A percentile compares a stretch with the other conserved stretches of the same genome.
Evolutionary conservation across 2,797 vertebrate species (phyloP).

Genomic region (Eurystomus glaucurus): DNA sequence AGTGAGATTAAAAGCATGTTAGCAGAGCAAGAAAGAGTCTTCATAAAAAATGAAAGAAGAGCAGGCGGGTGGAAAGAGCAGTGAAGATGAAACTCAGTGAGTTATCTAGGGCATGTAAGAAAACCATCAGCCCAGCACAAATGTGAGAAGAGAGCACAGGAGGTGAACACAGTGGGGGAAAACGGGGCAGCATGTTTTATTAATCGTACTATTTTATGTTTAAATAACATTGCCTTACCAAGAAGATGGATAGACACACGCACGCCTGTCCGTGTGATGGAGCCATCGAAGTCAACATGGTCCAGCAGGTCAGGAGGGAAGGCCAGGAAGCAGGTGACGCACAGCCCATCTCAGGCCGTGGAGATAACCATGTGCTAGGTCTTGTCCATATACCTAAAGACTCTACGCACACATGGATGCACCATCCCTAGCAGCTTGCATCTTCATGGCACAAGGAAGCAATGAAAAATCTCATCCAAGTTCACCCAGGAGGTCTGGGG

Average conservation of each 20-base stretch:
- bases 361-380: not conserved
- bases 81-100: not conserved
- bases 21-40: not conserved
- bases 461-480: not conserved
- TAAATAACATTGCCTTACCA: accelerated
- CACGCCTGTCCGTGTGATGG: accelerated
- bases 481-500: not conserved
- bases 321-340: not conserved
- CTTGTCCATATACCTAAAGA: accelerated
- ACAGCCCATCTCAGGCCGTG: accelerated
- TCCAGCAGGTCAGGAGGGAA: accelerated
- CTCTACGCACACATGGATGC: accelerated
- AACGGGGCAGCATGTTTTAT: constrained; percentile 37
- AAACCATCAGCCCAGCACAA: constrained; percentile 58
- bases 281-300: accelerated
- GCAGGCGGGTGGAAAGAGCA: not conserved
- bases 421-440: not conserved
- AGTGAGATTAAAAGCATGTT: not conserved
- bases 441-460: not conserved
- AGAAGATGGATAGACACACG: not conserved
- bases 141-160: not conserved
- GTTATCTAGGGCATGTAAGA: constrained; percentile 75
- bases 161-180: not conserved
- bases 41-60: constrained; percentile 72
- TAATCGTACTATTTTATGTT: not conserved